Evolutionary conservation across 2,888 invertebrate species (phyloP).

Genomic region (Amiota mariae): DNA sequence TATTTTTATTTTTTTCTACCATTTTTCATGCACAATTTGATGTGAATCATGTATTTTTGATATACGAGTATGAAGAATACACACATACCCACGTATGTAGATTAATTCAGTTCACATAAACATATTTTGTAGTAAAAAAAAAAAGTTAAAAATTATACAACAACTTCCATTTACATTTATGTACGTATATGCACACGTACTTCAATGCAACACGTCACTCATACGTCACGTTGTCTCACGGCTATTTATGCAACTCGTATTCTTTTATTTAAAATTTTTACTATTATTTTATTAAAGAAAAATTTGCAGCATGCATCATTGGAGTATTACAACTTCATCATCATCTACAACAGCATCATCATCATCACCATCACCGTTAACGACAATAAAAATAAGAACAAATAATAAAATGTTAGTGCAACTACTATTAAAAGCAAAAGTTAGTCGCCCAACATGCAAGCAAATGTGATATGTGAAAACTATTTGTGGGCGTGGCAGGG

Average conservation of each 20-base stretch:
- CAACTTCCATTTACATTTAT: neutral
- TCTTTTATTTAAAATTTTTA: constrained; percentile 1
- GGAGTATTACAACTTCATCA: constrained; percentile 19
- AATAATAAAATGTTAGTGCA: neutral
- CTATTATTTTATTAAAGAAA: neutral
- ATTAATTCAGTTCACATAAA: constrained; percentile 23
- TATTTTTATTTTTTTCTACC: constrained; percentile 25
- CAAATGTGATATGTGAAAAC: neutral
- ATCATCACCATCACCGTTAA: neutral
- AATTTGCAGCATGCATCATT: constrained; percentile 23
- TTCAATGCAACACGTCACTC: constrained; percentile 34
- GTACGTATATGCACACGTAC: neutral
- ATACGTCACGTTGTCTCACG: constrained; percentile 37
- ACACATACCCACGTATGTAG: constrained; percentile 24
- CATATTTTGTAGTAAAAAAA: constrained; percentile 26
- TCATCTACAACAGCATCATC: constrained; percentile 4
- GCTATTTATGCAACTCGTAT: constrained; percentile 10
- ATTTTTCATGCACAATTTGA: constrained; percentile 45
- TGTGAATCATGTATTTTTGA: constrained; percentile 36
- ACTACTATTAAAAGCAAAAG: constrained; percentile 5
- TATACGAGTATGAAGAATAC: constrained; percentile 22
- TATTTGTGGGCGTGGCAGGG: neutral
- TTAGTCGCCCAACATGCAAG: neutral
- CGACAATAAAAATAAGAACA: neutral
- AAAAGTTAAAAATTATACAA: constrained; percentile 41